Percentiles rank a stretch among this genome's conserved stretches.
These are phyloP conservation scores for Mormyrus iriodes DNA, from an alignment of 2,113 vertebrate species.

Conservation along the genomic window DNA sequence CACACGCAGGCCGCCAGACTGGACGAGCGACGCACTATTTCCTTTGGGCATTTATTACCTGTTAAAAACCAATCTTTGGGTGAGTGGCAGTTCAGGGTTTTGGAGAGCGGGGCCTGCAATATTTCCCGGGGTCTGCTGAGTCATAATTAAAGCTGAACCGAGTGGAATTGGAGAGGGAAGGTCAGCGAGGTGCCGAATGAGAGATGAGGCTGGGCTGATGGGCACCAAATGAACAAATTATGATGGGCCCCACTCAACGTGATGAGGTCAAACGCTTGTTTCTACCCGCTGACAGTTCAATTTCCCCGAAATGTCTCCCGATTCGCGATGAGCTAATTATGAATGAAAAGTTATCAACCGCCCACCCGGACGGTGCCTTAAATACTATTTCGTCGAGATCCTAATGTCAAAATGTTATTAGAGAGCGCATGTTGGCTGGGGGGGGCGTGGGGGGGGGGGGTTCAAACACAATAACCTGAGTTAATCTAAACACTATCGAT, in stretches of 20 bases:
- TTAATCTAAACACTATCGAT: slow-evolving; percentile 77
- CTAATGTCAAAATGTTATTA: slow-evolving; percentile 99
- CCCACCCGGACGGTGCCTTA: slow-evolving; percentile 71
- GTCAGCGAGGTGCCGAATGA: slow-evolving; percentile 87
- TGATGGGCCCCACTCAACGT: slow-evolving; percentile 97
- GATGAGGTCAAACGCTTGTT: slow-evolving; percentile 99
- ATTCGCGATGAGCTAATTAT: slow-evolving; percentile 97
- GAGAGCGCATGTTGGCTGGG: slow-evolving; percentile 61
- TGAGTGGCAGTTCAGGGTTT: slow-evolving; percentile 94
- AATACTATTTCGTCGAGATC: slow-evolving; percentile 85
- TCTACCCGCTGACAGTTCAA: slow-evolving; percentile 99
- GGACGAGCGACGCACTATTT: slow-evolving; percentile 57
- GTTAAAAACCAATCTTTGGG: slow-evolving; percentile 89
- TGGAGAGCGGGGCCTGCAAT: slow-evolving; percentile 81
- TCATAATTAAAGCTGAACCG: slow-evolving; percentile 99
- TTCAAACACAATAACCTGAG: slow-evolving; percentile 69
- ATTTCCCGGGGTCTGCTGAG: slow-evolving; percentile 88
- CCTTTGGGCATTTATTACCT: slow-evolving; percentile 85
- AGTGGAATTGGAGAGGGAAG: slow-evolving; percentile 88
- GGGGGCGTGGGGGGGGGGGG: slow-evolving; percentile 37
- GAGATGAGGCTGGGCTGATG: slow-evolving; percentile 92
- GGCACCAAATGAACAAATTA: slow-evolving; percentile 99
- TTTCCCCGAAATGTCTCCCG: slow-evolving; percentile 93
- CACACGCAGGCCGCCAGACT: slow-evolving; percentile 19
- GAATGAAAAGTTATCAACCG: slow-evolving; percentile 99